phyloP scores from a whole-genome alignment of 2,888 invertebrate genomes.

The Marronus borbonicus region DNA sequence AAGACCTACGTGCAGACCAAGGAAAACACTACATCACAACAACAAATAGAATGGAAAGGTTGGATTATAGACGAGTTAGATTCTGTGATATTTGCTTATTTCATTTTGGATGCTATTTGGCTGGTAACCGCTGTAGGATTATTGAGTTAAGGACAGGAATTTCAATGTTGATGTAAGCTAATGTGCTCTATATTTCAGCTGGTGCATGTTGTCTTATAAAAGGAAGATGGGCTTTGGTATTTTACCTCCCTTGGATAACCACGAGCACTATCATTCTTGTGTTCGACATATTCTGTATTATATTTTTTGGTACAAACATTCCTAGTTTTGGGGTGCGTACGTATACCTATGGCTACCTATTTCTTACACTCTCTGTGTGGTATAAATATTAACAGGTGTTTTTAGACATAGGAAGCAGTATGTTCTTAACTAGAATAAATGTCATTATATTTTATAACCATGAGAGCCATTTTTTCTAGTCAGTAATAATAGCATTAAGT shows the following conservation, averaged over 20 bases:
- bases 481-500: background rate
- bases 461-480: background rate
- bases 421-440: background rate
- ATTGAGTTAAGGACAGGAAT: slow-evolving; percentile 57
- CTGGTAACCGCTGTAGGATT: slow-evolving; percentile 61
- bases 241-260: slow-evolving; percentile 69
- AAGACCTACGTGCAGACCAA: background rate
- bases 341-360: background rate
- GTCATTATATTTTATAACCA: background rate
- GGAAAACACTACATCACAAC: background rate
- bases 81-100: slow-evolving; percentile 50
- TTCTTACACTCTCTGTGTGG: background rate
- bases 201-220: slow-evolving; percentile 59
- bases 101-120: slow-evolving; percentile 61
- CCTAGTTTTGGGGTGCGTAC: slow-evolving; percentile 66
- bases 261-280: slow-evolving; percentile 65
- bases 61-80: slow-evolving; percentile 32
- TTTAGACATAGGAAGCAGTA: background rate
- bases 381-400: background rate
- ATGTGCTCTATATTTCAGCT: slow-evolving; percentile 55
- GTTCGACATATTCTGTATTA: slow-evolving; percentile 69
- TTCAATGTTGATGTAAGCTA: background rate
- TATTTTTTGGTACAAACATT: slow-evolving; percentile 69
- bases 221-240: slow-evolving; percentile 56
- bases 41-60: slow-evolving; percentile 1